These are phyloP conservation scores for Perdita meconis DNA, from an alignment of 2,888 invertebrate genomes.

Conservation along the genomic window DNA sequence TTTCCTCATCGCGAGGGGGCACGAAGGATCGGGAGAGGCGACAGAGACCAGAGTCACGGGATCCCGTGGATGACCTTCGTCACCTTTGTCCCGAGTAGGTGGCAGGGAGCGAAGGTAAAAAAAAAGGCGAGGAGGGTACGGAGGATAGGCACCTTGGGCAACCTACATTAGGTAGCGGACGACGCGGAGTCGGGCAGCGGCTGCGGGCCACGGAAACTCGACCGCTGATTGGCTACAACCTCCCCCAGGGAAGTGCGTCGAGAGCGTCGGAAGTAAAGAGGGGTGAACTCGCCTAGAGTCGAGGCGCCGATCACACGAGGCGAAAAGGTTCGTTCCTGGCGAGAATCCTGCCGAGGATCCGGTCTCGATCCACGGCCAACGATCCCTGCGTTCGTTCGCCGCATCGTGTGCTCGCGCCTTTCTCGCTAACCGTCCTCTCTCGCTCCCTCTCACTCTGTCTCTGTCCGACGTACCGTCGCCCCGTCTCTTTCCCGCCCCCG, in stretches of 20 bases:
- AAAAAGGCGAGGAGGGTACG: constrained; percentile 50
- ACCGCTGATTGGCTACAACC: constrained; percentile 70
- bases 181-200: constrained; percentile 66
- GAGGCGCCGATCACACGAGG: constrained; percentile 65
- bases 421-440: constrained; percentile 12
- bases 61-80: constrained; percentile 45
- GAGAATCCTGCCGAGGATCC: not conserved
- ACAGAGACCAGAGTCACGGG: not conserved
- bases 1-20: constrained; percentile 1
- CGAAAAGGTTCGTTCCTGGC: constrained; percentile 13
- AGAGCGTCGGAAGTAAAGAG: constrained; percentile 68
- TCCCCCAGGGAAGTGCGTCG: constrained; percentile 73
- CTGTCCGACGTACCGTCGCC: constrained; percentile 1
- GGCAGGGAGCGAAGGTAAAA: constrained; percentile 33
- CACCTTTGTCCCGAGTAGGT: constrained; percentile 33
- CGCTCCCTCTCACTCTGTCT: constrained; percentile 15
- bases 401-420: constrained; percentile 55
- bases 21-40: not conserved
- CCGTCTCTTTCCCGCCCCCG: constrained; percentile 34
- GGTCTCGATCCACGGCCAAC: not conserved
- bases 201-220: constrained; percentile 62
- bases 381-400: not conserved
- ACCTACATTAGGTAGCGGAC: constrained; percentile 64
- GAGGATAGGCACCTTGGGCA: constrained; percentile 62
- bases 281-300: constrained; percentile 66